Conservation (phyloP, 2,113 vertebrate genomes). For the Merops nubicus region DNA sequence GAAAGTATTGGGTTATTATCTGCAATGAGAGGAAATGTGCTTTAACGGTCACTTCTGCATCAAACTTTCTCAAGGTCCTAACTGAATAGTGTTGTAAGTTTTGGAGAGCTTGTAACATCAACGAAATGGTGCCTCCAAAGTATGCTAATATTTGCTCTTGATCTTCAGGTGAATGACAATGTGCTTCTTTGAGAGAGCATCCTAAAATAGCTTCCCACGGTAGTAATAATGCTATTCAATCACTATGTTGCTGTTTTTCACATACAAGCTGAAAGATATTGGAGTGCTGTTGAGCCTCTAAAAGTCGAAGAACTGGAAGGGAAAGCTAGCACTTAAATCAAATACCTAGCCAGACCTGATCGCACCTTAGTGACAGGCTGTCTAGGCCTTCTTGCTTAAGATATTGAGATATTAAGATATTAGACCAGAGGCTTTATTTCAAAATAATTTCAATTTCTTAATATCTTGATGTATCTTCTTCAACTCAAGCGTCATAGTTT, state of each 20-base stretch:
- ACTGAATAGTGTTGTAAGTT: not conserved
- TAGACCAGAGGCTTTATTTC: not conserved
- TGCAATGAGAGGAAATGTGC: not conserved
- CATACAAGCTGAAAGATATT: not conserved
- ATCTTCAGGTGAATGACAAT: not conserved
- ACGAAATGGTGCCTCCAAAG: not conserved
- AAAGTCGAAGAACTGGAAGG: not conserved
- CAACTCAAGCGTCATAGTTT: not conserved
- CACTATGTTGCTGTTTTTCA: not conserved
- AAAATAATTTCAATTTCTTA: not conserved
- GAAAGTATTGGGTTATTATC: not conserved
- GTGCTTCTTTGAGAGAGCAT: not conserved
- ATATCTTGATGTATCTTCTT: not conserved
- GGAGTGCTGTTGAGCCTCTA: not conserved
- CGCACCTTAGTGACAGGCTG: not conserved
- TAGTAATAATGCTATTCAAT: constrained; percentile 1
- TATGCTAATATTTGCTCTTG: not conserved
- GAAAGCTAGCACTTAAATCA: not conserved
- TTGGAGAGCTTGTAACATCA: not conserved
- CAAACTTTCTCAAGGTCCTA: constrained; percentile 5
- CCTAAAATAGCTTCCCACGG: not conserved
- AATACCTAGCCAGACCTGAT: not conserved
- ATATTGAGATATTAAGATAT: no score
- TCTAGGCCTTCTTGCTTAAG: not conserved
- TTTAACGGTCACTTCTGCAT: not conserved